Evolutionary conservation across 2,113 vertebrate species (phyloP).

Genomic region (Corynorhinus townsendii): DNA sequence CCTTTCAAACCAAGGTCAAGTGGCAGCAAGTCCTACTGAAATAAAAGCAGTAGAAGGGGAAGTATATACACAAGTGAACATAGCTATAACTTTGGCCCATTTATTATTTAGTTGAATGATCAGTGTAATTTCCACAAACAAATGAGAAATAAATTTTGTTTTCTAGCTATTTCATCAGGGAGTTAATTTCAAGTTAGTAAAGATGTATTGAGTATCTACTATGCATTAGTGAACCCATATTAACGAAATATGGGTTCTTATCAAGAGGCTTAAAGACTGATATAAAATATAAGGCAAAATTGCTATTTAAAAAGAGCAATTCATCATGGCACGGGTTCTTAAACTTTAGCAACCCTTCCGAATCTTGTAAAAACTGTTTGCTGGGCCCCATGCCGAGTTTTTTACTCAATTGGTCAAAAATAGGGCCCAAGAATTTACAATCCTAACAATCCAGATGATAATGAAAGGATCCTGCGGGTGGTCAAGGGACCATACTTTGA

Average conservation of each 20-base stretch:
- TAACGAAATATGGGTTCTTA: neutral
- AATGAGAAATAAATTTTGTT: neutral
- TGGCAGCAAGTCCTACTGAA: neutral
- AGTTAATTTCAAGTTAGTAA: conserved; percentile 10
- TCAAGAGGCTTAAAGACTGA: neutral
- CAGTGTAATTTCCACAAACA: neutral
- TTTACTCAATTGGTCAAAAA: neutral
- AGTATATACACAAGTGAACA: neutral
- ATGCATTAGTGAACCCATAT: neutral
- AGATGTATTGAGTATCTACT: neutral
- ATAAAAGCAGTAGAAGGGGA: neutral
- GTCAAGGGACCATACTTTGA: neutral
- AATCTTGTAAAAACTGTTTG: neutral
- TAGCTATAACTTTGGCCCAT: neutral
- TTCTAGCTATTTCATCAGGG: neutral
- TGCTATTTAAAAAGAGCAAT: neutral
- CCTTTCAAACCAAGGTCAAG: conserved; percentile 6
- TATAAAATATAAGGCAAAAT: neutral
- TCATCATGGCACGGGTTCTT: neutral
- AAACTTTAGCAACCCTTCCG: neutral
- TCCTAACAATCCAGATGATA: neutral
- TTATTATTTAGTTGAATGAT: neutral
- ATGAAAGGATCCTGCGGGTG: neutral
- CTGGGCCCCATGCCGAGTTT: neutral
- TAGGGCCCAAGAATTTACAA: neutral